A percentile compares a stretch with the other conserved stretches of the same genome.
phyloP scores from a whole-genome alignment of 2,797 vertebrate species.

The Neopelma chrysocephalum region DNA sequence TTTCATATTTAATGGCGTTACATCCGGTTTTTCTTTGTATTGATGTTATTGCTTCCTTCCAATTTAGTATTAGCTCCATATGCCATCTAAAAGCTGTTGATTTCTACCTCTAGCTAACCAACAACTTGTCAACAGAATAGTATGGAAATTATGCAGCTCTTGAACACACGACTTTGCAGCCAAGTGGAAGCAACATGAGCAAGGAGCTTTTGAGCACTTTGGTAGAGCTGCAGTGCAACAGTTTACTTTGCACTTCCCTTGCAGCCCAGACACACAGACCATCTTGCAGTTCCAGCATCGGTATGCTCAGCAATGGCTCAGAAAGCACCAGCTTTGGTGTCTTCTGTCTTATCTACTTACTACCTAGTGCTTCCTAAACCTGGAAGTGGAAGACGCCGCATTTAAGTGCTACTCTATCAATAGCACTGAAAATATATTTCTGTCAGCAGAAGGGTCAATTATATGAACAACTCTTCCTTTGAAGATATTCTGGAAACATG shows the following conservation, averaged over 20 bases:
- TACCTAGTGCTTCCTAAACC: background rate
- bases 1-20: background rate
- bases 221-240: background rate
- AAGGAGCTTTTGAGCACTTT: background rate
- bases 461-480: background rate
- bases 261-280: background rate
- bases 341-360: background rate
- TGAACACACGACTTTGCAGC: background rate
- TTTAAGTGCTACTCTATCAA: background rate
- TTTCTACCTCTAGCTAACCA: background rate
- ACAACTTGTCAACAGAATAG: background rate
- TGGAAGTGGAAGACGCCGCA: background rate
- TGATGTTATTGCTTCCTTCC: background rate
- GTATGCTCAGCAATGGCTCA: background rate
- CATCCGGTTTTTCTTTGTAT: background rate
- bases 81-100: background rate
- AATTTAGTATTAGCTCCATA: background rate
- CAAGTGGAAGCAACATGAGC: background rate
- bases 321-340: background rate
- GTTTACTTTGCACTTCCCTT: background rate
- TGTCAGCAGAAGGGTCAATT: conserved; percentile 13
- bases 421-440: conserved; percentile 3
- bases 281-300: accelerated
- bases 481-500: background rate
- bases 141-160: background rate